Percentiles rank a stretch among this genome's conserved stretches.
These are phyloP conservation scores for Platycercus adscitus DNA, from an alignment of 2,113 vertebrate species.

Conservation along the genomic window DNA sequence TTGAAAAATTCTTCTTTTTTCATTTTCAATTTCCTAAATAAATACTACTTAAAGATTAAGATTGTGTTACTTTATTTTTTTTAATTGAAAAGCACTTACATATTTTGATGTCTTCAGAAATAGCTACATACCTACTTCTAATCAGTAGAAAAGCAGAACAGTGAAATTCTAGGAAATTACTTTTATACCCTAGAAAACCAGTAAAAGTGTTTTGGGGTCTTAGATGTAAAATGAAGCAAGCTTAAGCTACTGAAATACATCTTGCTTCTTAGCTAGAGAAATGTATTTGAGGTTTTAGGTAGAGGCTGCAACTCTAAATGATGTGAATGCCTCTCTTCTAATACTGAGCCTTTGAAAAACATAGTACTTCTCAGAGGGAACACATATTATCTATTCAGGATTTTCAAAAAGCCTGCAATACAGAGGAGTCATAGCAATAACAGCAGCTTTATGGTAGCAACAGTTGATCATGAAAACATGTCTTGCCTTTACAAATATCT, in stretches of 20 bases:
- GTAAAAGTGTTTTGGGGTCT: neutral
- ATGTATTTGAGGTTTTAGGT: neutral
- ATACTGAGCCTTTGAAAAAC: neutral
- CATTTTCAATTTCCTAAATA: neutral
- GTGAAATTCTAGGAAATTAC: neutral
- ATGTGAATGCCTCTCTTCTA: neutral
- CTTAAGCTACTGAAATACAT: neutral
- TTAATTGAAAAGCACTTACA: neutral
- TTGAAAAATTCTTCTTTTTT: neutral
- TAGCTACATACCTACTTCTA: neutral
- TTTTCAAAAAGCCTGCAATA: neutral
- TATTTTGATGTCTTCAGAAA: neutral
- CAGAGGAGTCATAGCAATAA: neutral
- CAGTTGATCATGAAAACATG: neutral
- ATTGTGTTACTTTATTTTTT: neutral
- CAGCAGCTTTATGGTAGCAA: neutral
- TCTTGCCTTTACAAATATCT: neutral
- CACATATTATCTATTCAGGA: neutral
- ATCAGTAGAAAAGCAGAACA: neutral
- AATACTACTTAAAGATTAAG: neutral
- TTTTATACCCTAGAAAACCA: neutral
- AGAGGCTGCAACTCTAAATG: neutral
- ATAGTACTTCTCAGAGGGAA: neutral
- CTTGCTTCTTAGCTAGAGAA: neutral
- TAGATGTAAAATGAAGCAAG: neutral